phyloP scores from a whole-genome alignment of 2,797 vertebrate genomes.

The Eurystomus glaucurus region DNA sequence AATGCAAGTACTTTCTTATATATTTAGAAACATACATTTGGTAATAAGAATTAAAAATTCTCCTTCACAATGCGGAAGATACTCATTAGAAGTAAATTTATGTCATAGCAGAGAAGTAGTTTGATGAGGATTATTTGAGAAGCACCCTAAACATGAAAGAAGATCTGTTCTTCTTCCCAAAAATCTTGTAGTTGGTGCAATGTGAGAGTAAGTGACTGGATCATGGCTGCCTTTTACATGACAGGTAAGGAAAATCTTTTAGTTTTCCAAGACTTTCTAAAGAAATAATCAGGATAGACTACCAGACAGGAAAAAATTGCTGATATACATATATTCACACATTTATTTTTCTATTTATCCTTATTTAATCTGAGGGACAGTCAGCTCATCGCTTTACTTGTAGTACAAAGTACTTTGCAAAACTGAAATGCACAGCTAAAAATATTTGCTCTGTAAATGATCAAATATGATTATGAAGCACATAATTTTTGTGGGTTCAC shows the following conservation, averaged over 20 bases:
- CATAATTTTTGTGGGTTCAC: neutral
- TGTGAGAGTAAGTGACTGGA: neutral
- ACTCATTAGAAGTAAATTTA: neutral
- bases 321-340: neutral
- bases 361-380: neutral
- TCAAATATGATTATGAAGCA: neutral
- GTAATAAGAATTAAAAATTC: slow-evolving; percentile 9
- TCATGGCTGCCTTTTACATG: neutral
- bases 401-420: neutral
- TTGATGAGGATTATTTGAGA: neutral
- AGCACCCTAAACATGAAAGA: neutral
- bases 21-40: slow-evolving; percentile 10
- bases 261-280: neutral
- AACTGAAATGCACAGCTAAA: neutral
- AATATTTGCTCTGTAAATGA: neutral
- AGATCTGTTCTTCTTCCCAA: neutral
- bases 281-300: neutral
- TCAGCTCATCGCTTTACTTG: neutral
- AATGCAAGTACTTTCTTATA: slow-evolving; percentile 10
- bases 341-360: neutral
- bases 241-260: neutral
- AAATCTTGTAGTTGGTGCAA: neutral
- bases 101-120: neutral
- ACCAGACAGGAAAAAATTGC: neutral
- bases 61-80: slow-evolving; percentile 23